These are phyloP conservation scores for Euphydryas editha DNA, from an alignment of 2,888 invertebrate genomes.

Conservation along the genomic window DNA sequence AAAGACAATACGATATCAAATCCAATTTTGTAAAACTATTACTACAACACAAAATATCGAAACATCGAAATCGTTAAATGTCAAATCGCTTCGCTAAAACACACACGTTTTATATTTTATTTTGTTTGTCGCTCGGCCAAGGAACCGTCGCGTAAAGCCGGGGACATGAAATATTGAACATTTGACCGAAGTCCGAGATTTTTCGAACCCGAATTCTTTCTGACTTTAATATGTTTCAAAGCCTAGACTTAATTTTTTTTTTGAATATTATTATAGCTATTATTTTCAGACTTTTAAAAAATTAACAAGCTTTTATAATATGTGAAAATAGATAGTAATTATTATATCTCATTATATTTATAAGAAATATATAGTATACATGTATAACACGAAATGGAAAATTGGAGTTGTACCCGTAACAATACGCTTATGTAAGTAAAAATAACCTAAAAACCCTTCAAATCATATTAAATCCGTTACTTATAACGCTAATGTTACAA, in stretches of 20 bases:
- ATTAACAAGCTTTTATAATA: too few species aligned
- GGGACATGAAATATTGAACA: slow-evolving; percentile 25
- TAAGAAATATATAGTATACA: too few species aligned
- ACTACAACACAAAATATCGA: background rate
- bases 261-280: too few species aligned
- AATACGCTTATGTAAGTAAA: background rate
- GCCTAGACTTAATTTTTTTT: too few species aligned
- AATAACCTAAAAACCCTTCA: background rate
- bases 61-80: slow-evolving; percentile 1
- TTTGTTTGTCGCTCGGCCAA: slow-evolving; percentile 12
- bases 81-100: slow-evolving; percentile 3
- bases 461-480: background rate
- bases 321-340: too few species aligned
- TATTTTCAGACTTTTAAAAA: too few species aligned
- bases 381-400: too few species aligned
- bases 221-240: background rate
- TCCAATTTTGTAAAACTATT: background rate
- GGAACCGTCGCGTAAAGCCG: slow-evolving; percentile 4
- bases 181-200: slow-evolving; percentile 8
- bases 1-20: background rate
- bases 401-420: too few species aligned
- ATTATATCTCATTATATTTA: too few species aligned
- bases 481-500: background rate
- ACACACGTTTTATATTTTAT: slow-evolving; percentile 18
- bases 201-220: background rate